A percentile compares a stretch with the other conserved stretches of the same genome.
These are phyloP conservation scores for Drosophila pectinifera DNA, from an alignment of 1,140 invertebrate species.

Conservation along the genomic window DNA sequence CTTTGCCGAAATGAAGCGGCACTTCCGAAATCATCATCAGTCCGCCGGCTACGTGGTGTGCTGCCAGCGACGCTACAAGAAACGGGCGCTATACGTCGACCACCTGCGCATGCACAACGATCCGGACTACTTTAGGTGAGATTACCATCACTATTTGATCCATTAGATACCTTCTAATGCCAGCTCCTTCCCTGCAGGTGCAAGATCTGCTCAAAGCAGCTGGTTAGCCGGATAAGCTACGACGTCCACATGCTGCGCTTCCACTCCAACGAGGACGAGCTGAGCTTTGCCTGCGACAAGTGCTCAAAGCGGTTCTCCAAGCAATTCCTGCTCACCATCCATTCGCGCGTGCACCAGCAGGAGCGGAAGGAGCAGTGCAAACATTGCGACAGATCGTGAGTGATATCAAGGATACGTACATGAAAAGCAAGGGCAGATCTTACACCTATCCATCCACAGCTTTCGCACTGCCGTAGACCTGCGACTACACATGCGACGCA, in stretches of 20 bases:
- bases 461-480: conserved; percentile 40
- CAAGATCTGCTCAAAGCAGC: conserved; percentile 49
- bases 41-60: conserved; percentile 54
- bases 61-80: conserved; percentile 58
- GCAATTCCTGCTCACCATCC: conserved; percentile 43
- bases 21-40: conserved; percentile 45
- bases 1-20: conserved; percentile 47
- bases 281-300: conserved; percentile 53
- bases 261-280: conserved; percentile 47
- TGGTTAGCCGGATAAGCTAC: conserved; percentile 56
- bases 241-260: conserved; percentile 55
- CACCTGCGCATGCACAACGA: conserved; percentile 62
- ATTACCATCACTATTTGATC: neutral
- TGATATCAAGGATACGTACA: too few species aligned
- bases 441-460: neutral
- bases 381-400: conserved; percentile 59
- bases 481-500: conserved; percentile 51
- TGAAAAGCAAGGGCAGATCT: neutral
- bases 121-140: conserved; percentile 56
- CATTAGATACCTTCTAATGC: neutral
- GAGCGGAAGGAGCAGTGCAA: conserved; percentile 53
- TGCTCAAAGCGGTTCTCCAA: conserved; percentile 63
- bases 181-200: conserved; percentile 13
- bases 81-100: conserved; percentile 59
- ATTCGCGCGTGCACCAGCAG: conserved; percentile 53